Evolutionary conservation across 2,797 vertebrate genomes (phyloP), one percentile per base, ranked within the genome.

Genomic region (Coccyzus lansbergi): DNA sequence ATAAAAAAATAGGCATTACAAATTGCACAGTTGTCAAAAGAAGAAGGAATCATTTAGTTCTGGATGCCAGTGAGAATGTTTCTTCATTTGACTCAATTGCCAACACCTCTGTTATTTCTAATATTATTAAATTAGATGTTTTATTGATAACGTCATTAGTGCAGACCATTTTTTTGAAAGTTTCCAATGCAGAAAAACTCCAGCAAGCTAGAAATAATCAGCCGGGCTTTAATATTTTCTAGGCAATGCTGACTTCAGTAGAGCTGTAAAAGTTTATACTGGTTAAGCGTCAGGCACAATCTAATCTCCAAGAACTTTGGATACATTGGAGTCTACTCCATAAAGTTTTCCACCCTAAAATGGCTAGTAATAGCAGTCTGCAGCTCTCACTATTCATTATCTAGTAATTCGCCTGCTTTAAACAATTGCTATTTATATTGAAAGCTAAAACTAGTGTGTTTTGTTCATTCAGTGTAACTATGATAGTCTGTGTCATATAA

Each of bases 1-100:
- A 96, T 94, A 71, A 95, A 93, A 95, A 93, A 92, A 94, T 29
- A 92, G 49, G 80, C 92, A 92, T 95, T 89, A 90, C 65, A 96
- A 95, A 96, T 91, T 17, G 6, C 72, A 79, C 5, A 8, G 26
- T 88, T 86, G 95, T 92, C 69, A 91, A 77, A 94, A 91, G 48
- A 90, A 85, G 56, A 94, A 28, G 38, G 44, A 92, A 79, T 84
- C 4, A 51, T 88, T 87, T 59, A 13, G 36, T 75, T 96, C 93
- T 68, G 48, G 44, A 84, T 58, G 48, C 40, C 33, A 83, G 48
- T 42, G 62, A 95, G 83, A 96, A 85, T 21, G 38, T 56, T 91
- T 84, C 71, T 92, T 94, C 70, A 40, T 68, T 86, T 92, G 81
- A 86, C 64, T 38, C 28, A 82, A 48, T 34, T 1, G 20, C 58